Evolutionary conservation across 2,797 vertebrate species (phyloP), one percentile per base, ranked within the genome.

Genomic region (Rhinichthys osculus): DNA sequence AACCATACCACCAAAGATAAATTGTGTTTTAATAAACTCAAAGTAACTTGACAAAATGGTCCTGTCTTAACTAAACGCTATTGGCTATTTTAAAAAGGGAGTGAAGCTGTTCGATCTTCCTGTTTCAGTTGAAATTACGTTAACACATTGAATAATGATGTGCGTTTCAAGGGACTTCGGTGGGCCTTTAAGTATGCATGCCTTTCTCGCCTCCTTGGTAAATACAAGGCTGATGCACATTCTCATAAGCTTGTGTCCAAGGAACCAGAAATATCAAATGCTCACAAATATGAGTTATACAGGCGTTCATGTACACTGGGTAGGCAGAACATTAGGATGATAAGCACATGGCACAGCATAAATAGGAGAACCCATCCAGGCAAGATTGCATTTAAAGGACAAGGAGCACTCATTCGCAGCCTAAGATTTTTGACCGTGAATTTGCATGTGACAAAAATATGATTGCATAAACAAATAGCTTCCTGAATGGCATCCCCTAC

Each of bases 401-500:
- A 83, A 44, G 11, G 5, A 64, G 17, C 81, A 66, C n/a, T 74
- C 42, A 50, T 50, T 76, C 27, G 4, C 21, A 35, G 9, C 5
- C 23, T 72, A 11, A 59, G 69, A 35, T 27, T 67, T 74, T 50
- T 74, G 13, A 33, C 52, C 1, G 13, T 21, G 72, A 76, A 21
- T 64, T 66, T 6, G 10, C 67, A 21, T 82, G 50, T 4, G 23
- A n/a, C 72, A 16, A 76, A 27, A 66, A 44, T 27, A 62, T 66
- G 81, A 73, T 74, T 64, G 38, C 17, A 74, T 57, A 83, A 47
- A 74, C 81, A 83, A 82, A 72, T 33, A 72, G 50, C 52, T 57
- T 71, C 19, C 21, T 54, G 50, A 82, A 70, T 82, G 13, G 21
- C 47, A 67, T 70, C 64, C 47, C 10, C 3, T 14, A 5, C 33